Base-by-base conservation (phyloP, 2,888 invertebrate species). In the Cryptocephalus primarius region DNA sequence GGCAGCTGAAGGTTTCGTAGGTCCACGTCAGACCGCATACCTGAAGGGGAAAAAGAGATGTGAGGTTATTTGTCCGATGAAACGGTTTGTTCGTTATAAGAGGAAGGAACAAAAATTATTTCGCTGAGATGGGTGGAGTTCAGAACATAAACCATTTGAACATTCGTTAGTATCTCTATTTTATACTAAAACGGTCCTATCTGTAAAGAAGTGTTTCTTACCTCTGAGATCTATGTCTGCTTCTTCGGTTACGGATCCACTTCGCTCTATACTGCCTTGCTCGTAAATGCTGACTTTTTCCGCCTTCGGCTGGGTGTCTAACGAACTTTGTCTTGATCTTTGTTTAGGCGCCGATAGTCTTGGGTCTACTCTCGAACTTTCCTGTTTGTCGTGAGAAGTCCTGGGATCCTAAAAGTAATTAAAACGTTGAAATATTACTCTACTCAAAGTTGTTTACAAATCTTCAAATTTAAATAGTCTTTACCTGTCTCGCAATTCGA, bases 1-100 rank as follows among this genome's bases (percentile, higher is more conserved):
- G 88, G 87, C 47, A 85, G 67, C 31, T 78, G 76, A 56, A 87
- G 69, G 48, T 73, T 72, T 22, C 89, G 76, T 52, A 90, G 75
- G 69, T 89, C 90, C 33, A 85, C 79, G 61, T 90, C 89, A 9
- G 74, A 70, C 11, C 74, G 55, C 42, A 53, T 49, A 12, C 48
- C 52, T 12, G 77, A 74, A 57, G 73, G 72, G 48, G n/a, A n/a
- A n/a, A n/a, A n/a, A 58, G 43, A 41, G n/a, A n/a, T n/a, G n/a
- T n/a, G n/a, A n/a, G n/a, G n/a, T n/a, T n/a, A n/a, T n/a, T n/a
- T n/a, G n/a, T n/a, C n/a, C n/a, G n/a, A n/a, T n/a, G n/a, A n/a
- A n/a, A n/a, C n/a, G n/a, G n/a, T n/a, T n/a, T n/a, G n/a, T n/a
- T n/a, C n/a, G n/a, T n/a, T n/a, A n/a, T n/a, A n/a, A n/a, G n/a